phyloP scores from a whole-genome alignment of 2,113 vertebrate species.

The Misgurnus anguillicaudatus region DNA sequence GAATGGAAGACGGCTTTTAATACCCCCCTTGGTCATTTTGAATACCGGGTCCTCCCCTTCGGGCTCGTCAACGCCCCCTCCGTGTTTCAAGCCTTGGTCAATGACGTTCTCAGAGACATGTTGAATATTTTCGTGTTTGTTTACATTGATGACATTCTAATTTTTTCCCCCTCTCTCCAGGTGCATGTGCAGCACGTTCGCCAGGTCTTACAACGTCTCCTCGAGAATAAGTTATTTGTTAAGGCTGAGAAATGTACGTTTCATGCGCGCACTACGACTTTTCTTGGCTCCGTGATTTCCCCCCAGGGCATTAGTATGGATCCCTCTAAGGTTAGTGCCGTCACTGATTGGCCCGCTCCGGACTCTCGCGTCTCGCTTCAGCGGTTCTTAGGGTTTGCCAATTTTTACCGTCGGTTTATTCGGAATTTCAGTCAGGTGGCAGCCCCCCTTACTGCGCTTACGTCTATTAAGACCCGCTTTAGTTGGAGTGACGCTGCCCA shows the following conservation, averaged over 20 bases:
- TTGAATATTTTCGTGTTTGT: too few species aligned
- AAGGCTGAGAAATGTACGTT: too few species aligned
- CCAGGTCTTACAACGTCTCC: background rate
- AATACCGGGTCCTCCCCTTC: background rate
- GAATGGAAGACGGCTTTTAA: background rate
- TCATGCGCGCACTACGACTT: too few species aligned
- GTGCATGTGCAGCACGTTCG: background rate
- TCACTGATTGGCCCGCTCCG: background rate
- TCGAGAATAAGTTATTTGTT: background rate
- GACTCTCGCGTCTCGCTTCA: background rate
- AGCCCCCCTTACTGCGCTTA: too few species aligned
- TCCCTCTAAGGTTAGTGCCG: background rate
- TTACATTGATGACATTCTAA: too few species aligned
- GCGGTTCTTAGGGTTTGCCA: background rate
- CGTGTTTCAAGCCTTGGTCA: background rate
- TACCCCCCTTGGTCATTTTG: background rate
- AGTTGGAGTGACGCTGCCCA: too few species aligned
- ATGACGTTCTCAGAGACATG: constrained; percentile 11
- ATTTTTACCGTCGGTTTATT: too few species aligned
- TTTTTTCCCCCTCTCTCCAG: too few species aligned
- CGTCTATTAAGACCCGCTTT: too few species aligned
- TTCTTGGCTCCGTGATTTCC: too few species aligned
- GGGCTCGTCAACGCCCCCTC: background rate
- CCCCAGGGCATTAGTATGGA: too few species aligned
- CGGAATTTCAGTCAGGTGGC: too few species aligned